phyloP scores from a whole-genome alignment of 1,140 invertebrate species.

The Formica exsecta region DNA sequence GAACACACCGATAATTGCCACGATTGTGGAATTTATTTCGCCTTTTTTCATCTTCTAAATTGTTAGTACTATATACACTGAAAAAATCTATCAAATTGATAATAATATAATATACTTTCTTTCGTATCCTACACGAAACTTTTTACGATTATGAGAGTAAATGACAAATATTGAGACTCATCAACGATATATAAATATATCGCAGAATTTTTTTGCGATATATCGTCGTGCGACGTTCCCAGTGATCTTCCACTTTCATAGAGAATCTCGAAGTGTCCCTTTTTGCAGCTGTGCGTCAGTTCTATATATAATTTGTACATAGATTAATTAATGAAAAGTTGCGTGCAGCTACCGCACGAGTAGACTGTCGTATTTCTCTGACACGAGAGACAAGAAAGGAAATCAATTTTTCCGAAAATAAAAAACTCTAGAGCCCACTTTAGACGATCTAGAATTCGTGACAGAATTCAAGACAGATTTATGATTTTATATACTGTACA shows the following conservation, averaged over 20 bases:
- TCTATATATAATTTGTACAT: slow-evolving; percentile 64
- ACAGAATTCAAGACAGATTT: too few relatives aligned
- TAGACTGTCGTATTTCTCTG: slow-evolving; percentile 17
- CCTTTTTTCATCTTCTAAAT: not conserved
- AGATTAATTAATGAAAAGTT: slow-evolving; percentile 71
- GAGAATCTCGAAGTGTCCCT: slow-evolving; percentile 37
- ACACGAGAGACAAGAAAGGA: not conserved
- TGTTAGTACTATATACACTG: not conserved
- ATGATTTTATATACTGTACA: too few relatives aligned
- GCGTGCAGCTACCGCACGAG: slow-evolving; percentile 38
- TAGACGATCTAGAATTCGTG: too few relatives aligned
- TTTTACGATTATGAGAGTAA: slow-evolving; percentile 25
- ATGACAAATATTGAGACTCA: not conserved
- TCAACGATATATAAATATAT: slow-evolving; percentile 8
- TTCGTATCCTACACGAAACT: not conserved
- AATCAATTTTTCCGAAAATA: slow-evolving; percentile 4
- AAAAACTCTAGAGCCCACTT: not conserved
- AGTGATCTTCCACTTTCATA: slow-evolving; percentile 36
- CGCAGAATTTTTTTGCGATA: not conserved
- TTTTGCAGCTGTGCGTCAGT: slow-evolving; percentile 48
- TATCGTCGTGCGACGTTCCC: slow-evolving; percentile 3
- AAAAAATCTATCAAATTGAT: not conserved
- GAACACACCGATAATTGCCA: not conserved
- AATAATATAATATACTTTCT: not conserved
- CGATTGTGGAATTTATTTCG: slow-evolving; percentile 48